A percentile compares a stretch with the other conserved stretches of the same genome.
phyloP scores from a whole-genome alignment of 2,113 vertebrate genomes.

The Leuciscus idus region DNA sequence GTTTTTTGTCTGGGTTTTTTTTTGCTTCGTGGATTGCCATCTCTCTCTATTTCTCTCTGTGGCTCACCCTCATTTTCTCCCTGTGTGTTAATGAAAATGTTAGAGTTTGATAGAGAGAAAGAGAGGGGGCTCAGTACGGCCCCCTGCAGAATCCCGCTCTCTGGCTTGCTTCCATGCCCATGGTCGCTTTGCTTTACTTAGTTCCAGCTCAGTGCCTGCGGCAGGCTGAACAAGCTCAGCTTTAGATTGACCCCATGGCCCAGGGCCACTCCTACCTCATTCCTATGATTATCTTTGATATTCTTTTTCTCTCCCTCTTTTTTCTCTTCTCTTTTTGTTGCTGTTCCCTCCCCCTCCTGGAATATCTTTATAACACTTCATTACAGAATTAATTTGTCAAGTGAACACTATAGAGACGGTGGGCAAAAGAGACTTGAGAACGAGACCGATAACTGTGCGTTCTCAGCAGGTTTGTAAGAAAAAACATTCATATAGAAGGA shows the following conservation, averaged over 20 bases:
- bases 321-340: constrained; percentile 27
- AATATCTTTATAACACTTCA: constrained; percentile 70
- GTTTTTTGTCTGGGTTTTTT: constrained; percentile 7
- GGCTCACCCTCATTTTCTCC: constrained; percentile 18
- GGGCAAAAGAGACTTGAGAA: neutral
- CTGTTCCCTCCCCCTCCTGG: constrained; percentile 5
- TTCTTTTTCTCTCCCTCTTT: constrained; percentile 57
- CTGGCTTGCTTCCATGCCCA: constrained; percentile 78
- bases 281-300: constrained; percentile 70
- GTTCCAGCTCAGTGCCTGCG: constrained; percentile 76
- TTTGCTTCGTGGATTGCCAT: constrained; percentile 5
- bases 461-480: constrained; percentile 7
- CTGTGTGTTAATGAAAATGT: constrained; percentile 75
- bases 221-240: constrained; percentile 67
- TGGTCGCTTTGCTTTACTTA: constrained; percentile 74
- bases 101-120: constrained; percentile 65
- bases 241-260: constrained; percentile 72
- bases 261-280: constrained; percentile 72
- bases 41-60: constrained; percentile 22
- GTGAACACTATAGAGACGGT: constrained; percentile 29
- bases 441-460: neutral
- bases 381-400: constrained; percentile 70
- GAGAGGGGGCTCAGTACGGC: constrained; percentile 59
- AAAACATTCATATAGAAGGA: neutral
- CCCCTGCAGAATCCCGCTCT: constrained; percentile 66